These are phyloP conservation scores for Sebastes matsubarae DNA, from an alignment of 2,797 vertebrate species.

Conservation along the genomic window DNA sequence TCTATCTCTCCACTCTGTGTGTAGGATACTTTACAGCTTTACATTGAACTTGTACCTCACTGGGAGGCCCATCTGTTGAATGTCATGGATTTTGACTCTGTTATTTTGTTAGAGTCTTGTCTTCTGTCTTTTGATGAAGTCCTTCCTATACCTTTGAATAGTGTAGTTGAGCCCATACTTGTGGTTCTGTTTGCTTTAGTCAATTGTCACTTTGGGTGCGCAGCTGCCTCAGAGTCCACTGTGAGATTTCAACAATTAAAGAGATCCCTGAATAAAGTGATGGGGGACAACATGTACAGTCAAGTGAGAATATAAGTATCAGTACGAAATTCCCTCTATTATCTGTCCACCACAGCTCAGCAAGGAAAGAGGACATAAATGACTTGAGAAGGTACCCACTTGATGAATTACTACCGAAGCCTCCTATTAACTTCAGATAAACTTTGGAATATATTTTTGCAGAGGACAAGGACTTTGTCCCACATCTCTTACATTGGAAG, in stretches of 20 bases:
- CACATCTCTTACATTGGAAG: not conserved
- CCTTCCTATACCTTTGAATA: not conserved
- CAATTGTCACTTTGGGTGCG: not conserved
- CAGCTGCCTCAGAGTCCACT: not conserved
- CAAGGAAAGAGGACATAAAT: not conserved
- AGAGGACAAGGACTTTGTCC: not conserved
- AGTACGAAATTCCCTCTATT: not conserved
- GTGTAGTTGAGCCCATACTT: not conserved
- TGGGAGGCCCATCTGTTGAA: conserved; percentile 60
- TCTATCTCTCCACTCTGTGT: conserved; percentile 8
- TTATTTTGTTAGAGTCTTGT: not conserved
- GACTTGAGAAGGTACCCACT: not conserved
- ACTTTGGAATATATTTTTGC: not conserved
- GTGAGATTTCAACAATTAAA: not conserved
- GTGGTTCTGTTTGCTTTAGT: not conserved
- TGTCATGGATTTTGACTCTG: not conserved
- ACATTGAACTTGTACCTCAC: conserved; percentile 23
- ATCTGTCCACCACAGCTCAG: not conserved
- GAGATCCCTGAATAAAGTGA: not conserved
- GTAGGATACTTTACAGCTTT: conserved; percentile 14
- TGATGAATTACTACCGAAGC: not conserved
- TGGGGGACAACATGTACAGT: not conserved
- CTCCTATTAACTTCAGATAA: not conserved
- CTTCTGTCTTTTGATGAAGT: not conserved
- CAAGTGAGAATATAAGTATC: not conserved